Percentiles rank a stretch among this genome's conserved stretches.
These are phyloP conservation scores for Microcebus jonahi DNA, from an alignment of 2,113 vertebrate species.

Conservation along the genomic window DNA sequence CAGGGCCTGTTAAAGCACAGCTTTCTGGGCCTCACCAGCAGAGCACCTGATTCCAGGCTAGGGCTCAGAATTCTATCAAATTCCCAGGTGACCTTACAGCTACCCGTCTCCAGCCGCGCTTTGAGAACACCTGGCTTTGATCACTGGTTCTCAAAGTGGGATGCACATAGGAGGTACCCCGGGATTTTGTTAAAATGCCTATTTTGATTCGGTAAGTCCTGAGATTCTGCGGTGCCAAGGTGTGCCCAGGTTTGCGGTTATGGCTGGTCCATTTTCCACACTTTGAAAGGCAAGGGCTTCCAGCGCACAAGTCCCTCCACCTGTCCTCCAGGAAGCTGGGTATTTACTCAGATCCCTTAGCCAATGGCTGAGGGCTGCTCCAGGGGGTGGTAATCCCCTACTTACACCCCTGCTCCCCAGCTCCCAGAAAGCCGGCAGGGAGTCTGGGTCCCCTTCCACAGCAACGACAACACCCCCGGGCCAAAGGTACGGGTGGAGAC, in stretches of 20 bases:
- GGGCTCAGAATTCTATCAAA: background rate
- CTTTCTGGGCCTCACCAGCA: background rate
- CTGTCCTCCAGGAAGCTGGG: background rate
- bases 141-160: background rate
- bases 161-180: rapidly evolving
- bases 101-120: background rate
- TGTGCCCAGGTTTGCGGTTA: rapidly evolving
- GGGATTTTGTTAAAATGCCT: background rate
- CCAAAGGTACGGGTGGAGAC: background rate
- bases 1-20: background rate
- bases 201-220: background rate
- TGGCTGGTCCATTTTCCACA: background rate
- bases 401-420: too few species aligned
- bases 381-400: background rate
- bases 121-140: background rate
- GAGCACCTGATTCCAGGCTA: background rate
- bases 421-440: background rate
- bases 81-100: background rate
- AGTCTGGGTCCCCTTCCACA: too few species aligned
- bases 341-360: too few species aligned
- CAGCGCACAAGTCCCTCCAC: too few species aligned
- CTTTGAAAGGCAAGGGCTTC: background rate
- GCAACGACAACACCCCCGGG: rapidly evolving
- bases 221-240: background rate
- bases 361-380: rapidly evolving